phyloP scores from a whole-genome alignment of 2,888 invertebrate species.

The Leptodirus hochenwartii region DNA sequence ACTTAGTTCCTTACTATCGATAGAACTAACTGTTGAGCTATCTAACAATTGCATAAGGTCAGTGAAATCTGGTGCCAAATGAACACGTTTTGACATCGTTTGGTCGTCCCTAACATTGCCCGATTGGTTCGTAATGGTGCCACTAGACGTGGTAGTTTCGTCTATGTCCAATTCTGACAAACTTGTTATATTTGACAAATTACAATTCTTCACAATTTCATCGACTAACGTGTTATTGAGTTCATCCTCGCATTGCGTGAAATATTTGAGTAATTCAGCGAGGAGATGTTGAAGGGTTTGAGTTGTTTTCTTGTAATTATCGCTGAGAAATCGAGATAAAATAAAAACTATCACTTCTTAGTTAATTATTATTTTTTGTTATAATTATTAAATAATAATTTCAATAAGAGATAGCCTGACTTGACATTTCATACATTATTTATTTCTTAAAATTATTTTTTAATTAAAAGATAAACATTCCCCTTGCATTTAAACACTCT shows the following conservation, averaged over 20 bases:
- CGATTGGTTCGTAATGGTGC: too few species aligned
- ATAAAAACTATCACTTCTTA: constrained; percentile 1
- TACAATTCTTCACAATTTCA: constrained; percentile 32
- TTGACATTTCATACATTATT: too few species aligned
- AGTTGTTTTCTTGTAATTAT: constrained; percentile 46
- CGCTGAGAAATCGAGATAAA: constrained; percentile 28
- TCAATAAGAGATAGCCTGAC: too few species aligned
- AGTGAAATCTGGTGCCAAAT: constrained; percentile 51
- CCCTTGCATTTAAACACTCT: too few species aligned
- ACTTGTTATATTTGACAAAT: neutral
- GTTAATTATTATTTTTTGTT: too few species aligned
- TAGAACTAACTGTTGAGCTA: constrained; percentile 33
- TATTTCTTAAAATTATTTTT: too few species aligned
- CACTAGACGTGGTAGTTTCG: constrained; percentile 6
- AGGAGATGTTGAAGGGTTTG: constrained; percentile 45
- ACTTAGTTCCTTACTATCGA: constrained; percentile 37
- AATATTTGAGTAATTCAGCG: constrained; percentile 52
- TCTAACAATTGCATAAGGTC: constrained; percentile 41
- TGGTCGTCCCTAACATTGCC: too few species aligned
- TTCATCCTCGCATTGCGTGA: constrained; percentile 59
- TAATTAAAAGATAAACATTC: too few species aligned
- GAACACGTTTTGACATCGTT: constrained; percentile 34
- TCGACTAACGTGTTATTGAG: constrained; percentile 55
- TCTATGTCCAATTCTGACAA: neutral
- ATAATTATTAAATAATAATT: too few species aligned